Evolutionary conservation across 1,140 invertebrate species (phyloP), one percentile per base, ranked within the genome.

Genomic region (Chionoecetes opilio): DNA sequence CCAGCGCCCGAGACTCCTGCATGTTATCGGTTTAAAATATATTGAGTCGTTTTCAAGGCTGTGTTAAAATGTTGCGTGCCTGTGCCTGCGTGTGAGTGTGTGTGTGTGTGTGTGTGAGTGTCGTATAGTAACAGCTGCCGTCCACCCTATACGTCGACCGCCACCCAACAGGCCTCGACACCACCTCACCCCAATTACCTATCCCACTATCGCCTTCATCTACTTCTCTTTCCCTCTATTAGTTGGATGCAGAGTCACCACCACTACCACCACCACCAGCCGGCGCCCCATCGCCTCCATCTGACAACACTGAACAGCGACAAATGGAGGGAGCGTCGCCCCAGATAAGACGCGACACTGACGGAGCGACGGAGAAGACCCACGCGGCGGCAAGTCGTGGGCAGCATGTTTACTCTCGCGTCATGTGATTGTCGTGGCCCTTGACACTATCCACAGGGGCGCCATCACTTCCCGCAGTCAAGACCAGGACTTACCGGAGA

Each of bases 261-360:
- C 63, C 63, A 91, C 8, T 14, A 34, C 89, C 46, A 63, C 88
- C 46, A 32, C 29, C 21, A 2, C 37, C 38, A 0, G 14, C 6
- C n/a, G 5, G 29, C 38, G 26, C 26, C 14, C 26, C 88, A 90
- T 31, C 32, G 53, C 88, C 38, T 1, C 88, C 88, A 91, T 86
- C 63, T n/a, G 84, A 38, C 84, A 86, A 86, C 14, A 29, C 6
- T 3, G 46, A 91, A 75, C 89, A 29, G 34, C 88, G 88, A 90
- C 88, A 90, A 90, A 90, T 90, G 31, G 88, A 53, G 31, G 38
- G n/a, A 31, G 26, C 53, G 88, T 90, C 37, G 37, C n/a, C 32
- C 38, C 41, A 46, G 88, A 90, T 90, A 53, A 90, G n/a, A 8
- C 21, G 26, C n/a, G 88, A 90, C 88, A 90, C 38, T 90, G 88